Base-by-base conservation (phyloP, 2,888 invertebrate genomes). In the Colostygia pectinataria region DNA sequence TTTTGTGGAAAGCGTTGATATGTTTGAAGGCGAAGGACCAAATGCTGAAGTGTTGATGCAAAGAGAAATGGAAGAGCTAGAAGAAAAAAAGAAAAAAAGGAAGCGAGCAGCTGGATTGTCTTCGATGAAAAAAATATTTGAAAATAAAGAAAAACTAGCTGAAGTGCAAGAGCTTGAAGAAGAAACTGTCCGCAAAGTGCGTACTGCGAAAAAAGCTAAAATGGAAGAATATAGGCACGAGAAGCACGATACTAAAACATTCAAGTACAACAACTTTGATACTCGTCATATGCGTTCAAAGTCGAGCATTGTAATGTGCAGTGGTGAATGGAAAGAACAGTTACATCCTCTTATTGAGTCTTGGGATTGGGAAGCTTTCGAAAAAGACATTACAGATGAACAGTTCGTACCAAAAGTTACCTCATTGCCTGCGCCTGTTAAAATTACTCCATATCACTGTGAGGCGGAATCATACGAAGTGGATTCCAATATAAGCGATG, bases 1-100 rank as follows among this genome's bases (percentile, higher is more conserved):
- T 59, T 87, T 93, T 58, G 81, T 89, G 3, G 88, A 91, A 57
- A 91, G 91, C 10, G 78, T 91, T n/a, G 90, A 92, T 52, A 88
- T 95, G 52, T 94, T 83, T 65, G 94, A 94, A 68, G 95, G 95
- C 0, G 93, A 94, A 70, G 95, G 95, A 6, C 93, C 93, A 0
- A 91, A 91, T 33, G 92, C 93, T 27, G 92, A 93, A 53, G 92
- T 93, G 0, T 78, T 94, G 0, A 91, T 90, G 59, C 92, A 92
- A 52, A 91, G 93, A 29, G 93, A 92, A 76, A 83, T 77, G 4
- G 85, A 90, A 63, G 92, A 93, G 65, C 68, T 90, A 4, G 91
- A 92, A 61, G 88, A 90, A 33, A 90, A 77, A 55, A 91, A 90
- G 59, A 89, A 90, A 52, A 92, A 92, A 61, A 88, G 92, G 36